Evolutionary conservation across 1,140 invertebrate species (phyloP), one percentile per base, ranked within the genome.

Genomic region (Eriosoma lanigerum): DNA sequence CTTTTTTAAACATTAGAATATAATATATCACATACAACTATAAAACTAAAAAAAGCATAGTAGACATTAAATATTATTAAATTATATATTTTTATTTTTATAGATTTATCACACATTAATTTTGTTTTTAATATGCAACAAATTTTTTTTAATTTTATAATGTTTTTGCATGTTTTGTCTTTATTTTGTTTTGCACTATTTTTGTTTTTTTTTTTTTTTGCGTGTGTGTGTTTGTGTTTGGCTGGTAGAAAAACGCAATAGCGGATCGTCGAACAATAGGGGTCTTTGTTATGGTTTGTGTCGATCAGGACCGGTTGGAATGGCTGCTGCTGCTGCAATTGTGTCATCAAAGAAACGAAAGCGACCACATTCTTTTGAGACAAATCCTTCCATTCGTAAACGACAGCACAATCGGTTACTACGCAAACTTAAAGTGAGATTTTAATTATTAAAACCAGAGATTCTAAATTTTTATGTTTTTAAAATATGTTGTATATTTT

Each of bases 241-340:
- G 75, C 75, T 78, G 75, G 75, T 78, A 78, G 75, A 78, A 78
- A 78, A 78, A 78, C 75, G 75, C 75, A 78, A 78, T 78, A 78
- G 75, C 54, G 75, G 56, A 78, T 78, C 75, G 21, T 46, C 75
- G 54, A 62, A 78, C 75, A 78, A 46, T 78, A 78, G 75, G 75
- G 75, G 38, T 78, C 75, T 75, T 82, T 83, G 78, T 83, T 81
- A 82, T 78, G 75, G 75, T 78, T 78, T 78, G 54, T 78, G 56
- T 78, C 75, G 75, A 70, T 82, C 84, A 96, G 94, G 95, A 81
- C 96, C 96, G 0, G 93, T 98, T 81, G 96, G 97, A 29, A 95
- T 98, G 85, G 97, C 96, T 15, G 96, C 96, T 24, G 96, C 96
- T 6, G 96, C 96, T 38, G 96, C 96, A 19, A 98, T 98, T 83